A percentile compares a stretch with the other conserved stretches of the same genome.
Evolutionary conservation across 2,113 vertebrate species (phyloP).

Genomic region (Tetrax tetrax): DNA sequence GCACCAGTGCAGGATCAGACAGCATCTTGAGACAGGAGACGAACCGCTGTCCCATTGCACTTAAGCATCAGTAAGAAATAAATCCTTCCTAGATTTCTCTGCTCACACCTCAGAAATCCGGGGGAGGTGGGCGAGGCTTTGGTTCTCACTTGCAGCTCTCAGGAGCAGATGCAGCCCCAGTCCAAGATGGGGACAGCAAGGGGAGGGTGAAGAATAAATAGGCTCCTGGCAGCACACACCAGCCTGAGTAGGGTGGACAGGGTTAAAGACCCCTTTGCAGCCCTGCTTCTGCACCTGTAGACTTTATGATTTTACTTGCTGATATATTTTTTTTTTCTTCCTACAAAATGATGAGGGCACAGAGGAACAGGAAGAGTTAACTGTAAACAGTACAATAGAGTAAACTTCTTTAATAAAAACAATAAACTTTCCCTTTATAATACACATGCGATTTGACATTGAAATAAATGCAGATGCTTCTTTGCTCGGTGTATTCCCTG

Average conservation of each 20-base stretch:
- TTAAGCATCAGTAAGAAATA: not conserved
- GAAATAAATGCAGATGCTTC: slow-evolving; percentile 84
- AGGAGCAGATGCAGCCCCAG: not conserved
- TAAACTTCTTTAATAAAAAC: slow-evolving; percentile 74
- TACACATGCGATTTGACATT: slow-evolving; percentile 78
- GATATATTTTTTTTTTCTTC: not conserved
- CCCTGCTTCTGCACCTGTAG: not conserved
- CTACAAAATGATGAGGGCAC: not conserved
- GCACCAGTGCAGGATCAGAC: not conserved
- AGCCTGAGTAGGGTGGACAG: not conserved
- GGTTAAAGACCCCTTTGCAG: not conserved
- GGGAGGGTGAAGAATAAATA: not conserved
- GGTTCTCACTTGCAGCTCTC: not conserved
- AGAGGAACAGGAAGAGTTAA: slow-evolving; percentile 63
- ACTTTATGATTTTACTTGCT: not conserved
- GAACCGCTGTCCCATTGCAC: not conserved
- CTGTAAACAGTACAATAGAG: slow-evolving; percentile 16
- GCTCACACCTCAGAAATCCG: not conserved
- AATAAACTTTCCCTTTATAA: slow-evolving; percentile 79
- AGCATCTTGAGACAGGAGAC: not conserved
- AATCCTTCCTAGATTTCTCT: not conserved
- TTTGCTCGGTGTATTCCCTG: slow-evolving; percentile 79
- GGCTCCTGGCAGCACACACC: not conserved
- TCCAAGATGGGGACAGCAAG: not conserved
- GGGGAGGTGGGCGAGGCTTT: not conserved